Conservation (phyloP, 2,888 invertebrate genomes). For the Zaprionus obscuricornis region DNA sequence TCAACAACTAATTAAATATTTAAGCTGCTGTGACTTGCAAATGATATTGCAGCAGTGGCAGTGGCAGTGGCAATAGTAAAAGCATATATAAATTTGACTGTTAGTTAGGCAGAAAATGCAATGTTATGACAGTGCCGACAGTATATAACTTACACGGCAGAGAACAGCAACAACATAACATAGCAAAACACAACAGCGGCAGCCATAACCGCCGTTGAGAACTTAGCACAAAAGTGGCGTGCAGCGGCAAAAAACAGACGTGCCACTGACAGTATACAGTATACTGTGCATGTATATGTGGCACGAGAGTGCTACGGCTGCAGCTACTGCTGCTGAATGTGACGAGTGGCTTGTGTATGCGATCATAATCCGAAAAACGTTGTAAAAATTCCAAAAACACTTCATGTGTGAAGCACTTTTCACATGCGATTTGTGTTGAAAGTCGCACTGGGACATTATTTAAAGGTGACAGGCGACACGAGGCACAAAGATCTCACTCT, state of each 20-base stretch:
- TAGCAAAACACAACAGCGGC: slow-evolving; percentile 14
- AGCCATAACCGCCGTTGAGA: background rate
- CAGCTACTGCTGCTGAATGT: slow-evolving; percentile 22
- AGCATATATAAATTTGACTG: too few species aligned
- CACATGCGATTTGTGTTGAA: slow-evolving; percentile 81
- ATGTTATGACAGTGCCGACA: slow-evolving; percentile 48
- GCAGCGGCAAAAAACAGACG: slow-evolving; percentile 19
- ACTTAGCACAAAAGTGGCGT: slow-evolving; percentile 14
- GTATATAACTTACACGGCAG: too few species aligned
- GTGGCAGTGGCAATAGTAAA: too few species aligned
- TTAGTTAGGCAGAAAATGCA: too few species aligned
- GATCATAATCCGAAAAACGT: slow-evolving; percentile 65
- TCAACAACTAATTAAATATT: too few species aligned
- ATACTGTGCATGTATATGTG: slow-evolving; percentile 6
- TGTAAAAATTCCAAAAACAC: slow-evolving; percentile 59
- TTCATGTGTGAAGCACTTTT: slow-evolving; percentile 79
- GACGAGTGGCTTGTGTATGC: slow-evolving; percentile 48
- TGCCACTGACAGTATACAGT: slow-evolving; percentile 20
- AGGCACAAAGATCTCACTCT: slow-evolving; percentile 62
- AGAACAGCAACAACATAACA: slow-evolving; percentile 46
- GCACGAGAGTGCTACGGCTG: background rate
- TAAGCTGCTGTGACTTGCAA: too few species aligned
- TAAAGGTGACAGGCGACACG: slow-evolving; percentile 77
- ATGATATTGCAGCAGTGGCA: too few species aligned
- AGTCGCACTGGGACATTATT: slow-evolving; percentile 80